These are phyloP conservation scores for Tipula helvola DNA, from an alignment of 2,888 invertebrate species.

Conservation along the genomic window DNA sequence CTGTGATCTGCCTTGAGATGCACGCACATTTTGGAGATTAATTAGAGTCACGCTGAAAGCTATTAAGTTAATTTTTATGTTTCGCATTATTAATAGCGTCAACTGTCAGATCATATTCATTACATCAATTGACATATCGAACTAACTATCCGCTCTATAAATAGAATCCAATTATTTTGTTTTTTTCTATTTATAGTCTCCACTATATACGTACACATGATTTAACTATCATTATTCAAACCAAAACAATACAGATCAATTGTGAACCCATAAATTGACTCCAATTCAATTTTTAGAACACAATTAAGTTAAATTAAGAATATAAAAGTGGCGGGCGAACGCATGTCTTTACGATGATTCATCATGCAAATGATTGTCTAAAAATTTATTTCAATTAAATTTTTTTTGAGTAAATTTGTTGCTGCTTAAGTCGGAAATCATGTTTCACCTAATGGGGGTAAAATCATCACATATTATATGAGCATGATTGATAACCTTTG, in stretches of 20 bases:
- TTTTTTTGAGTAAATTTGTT: not conserved
- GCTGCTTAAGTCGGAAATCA: not conserved
- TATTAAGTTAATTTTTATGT: too few species aligned
- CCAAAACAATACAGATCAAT: not conserved
- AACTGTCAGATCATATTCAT: not conserved
- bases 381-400: not conserved
- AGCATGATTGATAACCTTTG: not conserved
- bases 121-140: not conserved
- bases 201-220: not conserved
- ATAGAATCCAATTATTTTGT: not conserved
- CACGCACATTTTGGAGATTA: too few species aligned
- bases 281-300: not conserved
- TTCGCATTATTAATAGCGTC: too few species aligned
- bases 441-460: not conserved
- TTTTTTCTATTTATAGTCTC: not conserved
- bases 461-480: not conserved
- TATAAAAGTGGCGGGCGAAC: not conserved
- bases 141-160: not conserved
- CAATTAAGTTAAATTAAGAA: slow-evolving; percentile 4
- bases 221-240: not conserved
- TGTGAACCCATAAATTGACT: not conserved
- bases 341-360: not conserved
- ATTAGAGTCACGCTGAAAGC: too few species aligned
- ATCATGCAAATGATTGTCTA: not conserved
- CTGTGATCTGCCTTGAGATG: too few species aligned